phyloP scores from a whole-genome alignment of 2,113 vertebrate species.

The Corythornis vintsioides region DNA sequence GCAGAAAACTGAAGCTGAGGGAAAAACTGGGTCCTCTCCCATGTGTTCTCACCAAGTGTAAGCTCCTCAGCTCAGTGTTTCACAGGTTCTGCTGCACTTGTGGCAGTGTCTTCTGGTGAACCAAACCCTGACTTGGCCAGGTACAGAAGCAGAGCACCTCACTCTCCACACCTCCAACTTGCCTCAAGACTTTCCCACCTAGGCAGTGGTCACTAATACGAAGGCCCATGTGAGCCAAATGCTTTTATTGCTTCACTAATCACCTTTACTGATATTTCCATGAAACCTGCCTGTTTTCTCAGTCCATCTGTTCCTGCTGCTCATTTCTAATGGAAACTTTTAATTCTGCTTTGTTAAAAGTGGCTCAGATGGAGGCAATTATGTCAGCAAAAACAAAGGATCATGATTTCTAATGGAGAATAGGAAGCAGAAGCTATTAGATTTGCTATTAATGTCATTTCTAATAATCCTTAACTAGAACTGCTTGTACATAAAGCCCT shows the following conservation, averaged over 20 bases:
- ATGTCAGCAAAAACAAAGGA: constrained; percentile 44
- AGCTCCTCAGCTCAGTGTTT: background rate
- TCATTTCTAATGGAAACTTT: constrained; percentile 26
- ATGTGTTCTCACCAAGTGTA: background rate
- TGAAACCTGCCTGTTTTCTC: constrained; percentile 23
- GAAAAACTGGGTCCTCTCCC: background rate
- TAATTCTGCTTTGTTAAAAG: constrained; percentile 41
- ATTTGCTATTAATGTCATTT: constrained; percentile 35
- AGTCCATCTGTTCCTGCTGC: constrained; percentile 54
- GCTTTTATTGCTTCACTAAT: constrained; percentile 11
- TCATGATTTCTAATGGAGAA: background rate
- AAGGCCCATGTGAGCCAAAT: background rate
- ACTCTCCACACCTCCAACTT: background rate
- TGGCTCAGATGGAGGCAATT: constrained; percentile 22
- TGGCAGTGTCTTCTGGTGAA: background rate
- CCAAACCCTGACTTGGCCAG: background rate
- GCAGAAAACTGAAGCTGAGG: background rate
- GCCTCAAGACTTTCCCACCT: background rate
- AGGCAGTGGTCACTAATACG: background rate
- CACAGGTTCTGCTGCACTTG: background rate
- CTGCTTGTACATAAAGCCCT: constrained; percentile 1
- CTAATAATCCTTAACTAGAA: constrained; percentile 30
- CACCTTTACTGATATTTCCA: constrained; percentile 49
- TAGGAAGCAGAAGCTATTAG: background rate
- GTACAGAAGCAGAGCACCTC: background rate